Evolutionary conservation across 2,113 vertebrate genomes (phyloP).

Genomic region (Nerophis ophidion): DNA sequence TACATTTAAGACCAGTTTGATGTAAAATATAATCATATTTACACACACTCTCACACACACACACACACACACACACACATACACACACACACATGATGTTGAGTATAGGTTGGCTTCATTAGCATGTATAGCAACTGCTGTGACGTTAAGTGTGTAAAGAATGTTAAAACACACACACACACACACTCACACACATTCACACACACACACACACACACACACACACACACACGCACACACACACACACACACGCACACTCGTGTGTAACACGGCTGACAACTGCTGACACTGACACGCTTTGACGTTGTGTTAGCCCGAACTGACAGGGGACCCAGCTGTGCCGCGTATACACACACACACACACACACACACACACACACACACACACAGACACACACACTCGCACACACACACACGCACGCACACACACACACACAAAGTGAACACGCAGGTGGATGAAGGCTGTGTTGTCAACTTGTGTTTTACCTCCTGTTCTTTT

Average conservation of each 20-base stretch:
- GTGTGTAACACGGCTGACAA: background rate
- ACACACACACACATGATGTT: background rate
- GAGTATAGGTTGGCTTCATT: too few species aligned
- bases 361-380: background rate
- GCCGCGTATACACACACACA: background rate
- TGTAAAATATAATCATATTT: too few species aligned
- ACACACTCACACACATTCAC: background rate
- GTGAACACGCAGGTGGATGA: conserved; percentile 20
- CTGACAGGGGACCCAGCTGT: conserved; percentile 38
- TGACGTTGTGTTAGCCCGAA: conserved; percentile 32
- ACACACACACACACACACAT: conserved; percentile 4
- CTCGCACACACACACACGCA: conserved; percentile 2
- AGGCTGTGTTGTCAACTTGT: conserved; percentile 34
- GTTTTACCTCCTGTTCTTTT: conserved; percentile 28
- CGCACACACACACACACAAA: background rate
- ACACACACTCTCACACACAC: background rate
- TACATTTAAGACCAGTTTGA: too few species aligned
- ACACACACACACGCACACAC: background rate
- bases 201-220: conserved; percentile 8
- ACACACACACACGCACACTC: background rate
- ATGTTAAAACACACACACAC: too few species aligned
- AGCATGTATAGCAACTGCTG: too few species aligned
- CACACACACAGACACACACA: conserved; percentile 4
- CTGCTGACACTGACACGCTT: conserved; percentile 2
- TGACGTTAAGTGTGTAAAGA: too few species aligned